Evolutionary conservation across 2,888 invertebrate species (phyloP).

Genomic region (Hypomecis punctinalis): DNA sequence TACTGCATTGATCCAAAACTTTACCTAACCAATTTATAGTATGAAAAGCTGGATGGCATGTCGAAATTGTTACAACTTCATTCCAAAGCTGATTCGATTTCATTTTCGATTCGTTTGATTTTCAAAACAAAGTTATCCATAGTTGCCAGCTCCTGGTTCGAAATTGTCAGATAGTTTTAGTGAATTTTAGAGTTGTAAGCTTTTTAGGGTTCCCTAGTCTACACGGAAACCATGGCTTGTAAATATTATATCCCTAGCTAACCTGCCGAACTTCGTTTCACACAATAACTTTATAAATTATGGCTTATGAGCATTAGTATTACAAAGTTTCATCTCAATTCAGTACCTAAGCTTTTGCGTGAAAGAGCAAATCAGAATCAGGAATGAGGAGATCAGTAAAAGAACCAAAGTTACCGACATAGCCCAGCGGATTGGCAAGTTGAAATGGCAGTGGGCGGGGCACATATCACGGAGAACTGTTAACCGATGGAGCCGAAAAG

Average conservation of each 20-base stretch:
- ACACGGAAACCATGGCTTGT: not conserved
- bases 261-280: too few species aligned
- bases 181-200: not conserved
- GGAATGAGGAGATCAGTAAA: too few species aligned
- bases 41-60: conserved; percentile 11
- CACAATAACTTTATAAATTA: too few species aligned
- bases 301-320: too few species aligned
- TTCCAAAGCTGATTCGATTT: conserved; percentile 13
- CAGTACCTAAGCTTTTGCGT: too few species aligned
- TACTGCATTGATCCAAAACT: not conserved
- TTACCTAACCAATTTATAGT: conserved; percentile 5
- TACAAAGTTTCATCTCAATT: too few species aligned
- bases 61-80: conserved; percentile 16
- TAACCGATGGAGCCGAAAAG: too few species aligned
- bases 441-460: too few species aligned
- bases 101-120: conserved; percentile 24
- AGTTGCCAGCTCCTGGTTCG: conserved; percentile 1
- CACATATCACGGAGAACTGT: too few species aligned
- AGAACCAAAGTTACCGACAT: too few species aligned
- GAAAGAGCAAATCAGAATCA: too few species aligned
- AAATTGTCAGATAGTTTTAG: not conserved
- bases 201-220: not conserved
- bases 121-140: conserved; percentile 3
- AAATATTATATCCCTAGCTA: not conserved
- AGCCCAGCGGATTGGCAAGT: too few species aligned